These are phyloP conservation scores for Lepus townsendii DNA, from an alignment of 2,797 vertebrate species.

Conservation along the genomic window DNA sequence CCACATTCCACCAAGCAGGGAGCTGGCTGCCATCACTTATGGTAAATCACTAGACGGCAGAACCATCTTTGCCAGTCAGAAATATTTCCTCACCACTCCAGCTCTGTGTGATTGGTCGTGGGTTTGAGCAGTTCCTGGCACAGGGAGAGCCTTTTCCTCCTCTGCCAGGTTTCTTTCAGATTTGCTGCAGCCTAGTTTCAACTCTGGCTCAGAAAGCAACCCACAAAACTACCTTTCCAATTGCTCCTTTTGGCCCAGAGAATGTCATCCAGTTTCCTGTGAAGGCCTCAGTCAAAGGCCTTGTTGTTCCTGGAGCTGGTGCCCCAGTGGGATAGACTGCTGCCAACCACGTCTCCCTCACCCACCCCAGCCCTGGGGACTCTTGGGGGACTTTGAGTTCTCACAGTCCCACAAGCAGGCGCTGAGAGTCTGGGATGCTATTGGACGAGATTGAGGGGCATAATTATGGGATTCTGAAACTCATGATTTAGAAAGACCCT, in stretches of 20 bases:
- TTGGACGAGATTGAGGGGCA: conserved; percentile 32
- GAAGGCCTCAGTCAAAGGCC: conserved; percentile 77
- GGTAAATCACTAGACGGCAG: conserved; percentile 78
- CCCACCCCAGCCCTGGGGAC: conserved; percentile 47
- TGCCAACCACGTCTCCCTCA: conserved; percentile 76
- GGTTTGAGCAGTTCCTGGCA: conserved; percentile 74
- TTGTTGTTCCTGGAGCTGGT: conserved; percentile 78
- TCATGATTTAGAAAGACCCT: conserved; percentile 65
- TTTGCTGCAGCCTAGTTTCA: conserved; percentile 74
- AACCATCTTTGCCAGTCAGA: conserved; percentile 76
- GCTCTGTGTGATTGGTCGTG: conserved; percentile 67
- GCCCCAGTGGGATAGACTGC: conserved; percentile 27
- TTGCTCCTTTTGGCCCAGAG: conserved; percentile 79
- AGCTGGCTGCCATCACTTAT: conserved; percentile 57
- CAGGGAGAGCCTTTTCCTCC: conserved; percentile 55
- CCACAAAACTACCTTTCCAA: conserved; percentile 85
- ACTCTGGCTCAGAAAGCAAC: conserved; percentile 82
- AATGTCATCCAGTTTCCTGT: conserved; percentile 75
- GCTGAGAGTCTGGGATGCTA: conserved; percentile 16
- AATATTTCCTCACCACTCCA: conserved; percentile 68
- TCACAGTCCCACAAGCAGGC: conserved; percentile 55
- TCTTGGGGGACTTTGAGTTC: conserved; percentile 67
- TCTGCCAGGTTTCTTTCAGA: conserved; percentile 84
- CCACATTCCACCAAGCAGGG: conserved; percentile 79
- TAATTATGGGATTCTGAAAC: conserved; percentile 66